Percentiles rank a stretch among this genome's conserved stretches.
These are phyloP conservation scores for Typhlichthys eigenmanni DNA, from an alignment of 2,797 vertebrate species.

Conservation along the genomic window DNA sequence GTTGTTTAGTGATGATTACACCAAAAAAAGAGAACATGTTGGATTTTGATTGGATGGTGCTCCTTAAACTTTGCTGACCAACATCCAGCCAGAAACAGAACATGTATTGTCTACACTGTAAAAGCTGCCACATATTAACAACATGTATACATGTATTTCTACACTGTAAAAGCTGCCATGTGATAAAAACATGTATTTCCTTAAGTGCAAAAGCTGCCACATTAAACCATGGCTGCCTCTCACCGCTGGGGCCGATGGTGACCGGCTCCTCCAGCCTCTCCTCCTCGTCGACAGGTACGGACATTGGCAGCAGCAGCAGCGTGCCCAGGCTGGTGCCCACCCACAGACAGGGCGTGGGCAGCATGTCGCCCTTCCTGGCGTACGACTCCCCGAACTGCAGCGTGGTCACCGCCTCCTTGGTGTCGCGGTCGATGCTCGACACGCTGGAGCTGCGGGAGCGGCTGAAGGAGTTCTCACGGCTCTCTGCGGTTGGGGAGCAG, in stretches of 20 bases:
- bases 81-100: too few relatives aligned
- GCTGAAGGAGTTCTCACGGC: constrained; percentile 93
- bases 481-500: constrained; percentile 76
- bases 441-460: constrained; percentile 97
- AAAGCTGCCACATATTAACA: too few relatives aligned
- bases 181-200: not conserved
- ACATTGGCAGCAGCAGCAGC: constrained; percentile 89
- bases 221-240: constrained; percentile 47
- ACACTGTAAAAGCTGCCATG: too few relatives aligned
- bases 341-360: constrained; percentile 90
- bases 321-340: constrained; percentile 94
- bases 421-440: constrained; percentile 96
- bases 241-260: constrained; percentile 88
- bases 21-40: too few relatives aligned
- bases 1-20: too few relatives aligned
- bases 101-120: too few relatives aligned
- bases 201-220: not conserved
- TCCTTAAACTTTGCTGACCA: too few relatives aligned
- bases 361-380: constrained; percentile 83
- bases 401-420: constrained; percentile 93
- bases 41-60: too few relatives aligned
- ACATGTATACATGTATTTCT: too few relatives aligned
- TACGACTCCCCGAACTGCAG: constrained; percentile 93
- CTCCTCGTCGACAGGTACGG: constrained; percentile 85
- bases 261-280: constrained; percentile 88